These are phyloP conservation scores for Ips typographus DNA, from an alignment of 1,140 invertebrate genomes.

Conservation along the genomic window DNA sequence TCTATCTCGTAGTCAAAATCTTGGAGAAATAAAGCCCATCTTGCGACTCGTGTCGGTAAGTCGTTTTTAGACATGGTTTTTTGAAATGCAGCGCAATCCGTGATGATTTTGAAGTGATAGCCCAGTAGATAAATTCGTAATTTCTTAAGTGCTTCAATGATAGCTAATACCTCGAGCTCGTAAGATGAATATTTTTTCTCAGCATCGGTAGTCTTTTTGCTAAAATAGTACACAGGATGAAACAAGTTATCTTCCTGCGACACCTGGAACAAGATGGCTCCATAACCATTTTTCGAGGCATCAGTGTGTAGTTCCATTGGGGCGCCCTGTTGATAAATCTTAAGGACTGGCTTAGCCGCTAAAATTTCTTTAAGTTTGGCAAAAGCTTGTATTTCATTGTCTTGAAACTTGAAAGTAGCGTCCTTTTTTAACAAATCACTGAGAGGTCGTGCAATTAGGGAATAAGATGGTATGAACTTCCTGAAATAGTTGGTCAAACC, in stretches of 20 bases:
- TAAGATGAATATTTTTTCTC: slow-evolving; percentile 51
- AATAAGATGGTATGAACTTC: slow-evolving; percentile 12
- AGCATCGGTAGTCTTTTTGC: background rate
- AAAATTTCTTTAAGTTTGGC: slow-evolving; percentile 3
- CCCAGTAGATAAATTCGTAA: slow-evolving; percentile 56
- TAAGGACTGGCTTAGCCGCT: slow-evolving; percentile 46
- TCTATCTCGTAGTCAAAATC: slow-evolving; percentile 14
- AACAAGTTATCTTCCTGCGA: slow-evolving; percentile 45
- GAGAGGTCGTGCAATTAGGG: background rate
- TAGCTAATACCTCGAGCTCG: slow-evolving; percentile 53
- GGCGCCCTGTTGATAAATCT: slow-evolving; percentile 44
- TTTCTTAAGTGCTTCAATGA: slow-evolving; percentile 55
- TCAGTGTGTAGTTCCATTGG: slow-evolving; percentile 8
- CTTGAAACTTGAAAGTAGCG: background rate
- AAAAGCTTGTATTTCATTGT: background rate
- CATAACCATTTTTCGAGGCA: slow-evolving; percentile 6
- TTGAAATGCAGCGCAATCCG: slow-evolving; percentile 49
- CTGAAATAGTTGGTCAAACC: slow-evolving; percentile 7
- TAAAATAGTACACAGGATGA: slow-evolving; percentile 51
- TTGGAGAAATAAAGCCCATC: background rate
- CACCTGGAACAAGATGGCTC: slow-evolving; percentile 43
- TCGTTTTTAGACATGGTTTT: slow-evolving; percentile 23
- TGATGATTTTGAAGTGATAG: slow-evolving; percentile 53
- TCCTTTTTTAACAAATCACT: slow-evolving; percentile 3
- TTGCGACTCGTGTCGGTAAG: background rate